These are phyloP conservation scores for Hydrocynus forskahlii DNA, from an alignment of 2,797 vertebrate genomes.

Conservation along the genomic window DNA sequence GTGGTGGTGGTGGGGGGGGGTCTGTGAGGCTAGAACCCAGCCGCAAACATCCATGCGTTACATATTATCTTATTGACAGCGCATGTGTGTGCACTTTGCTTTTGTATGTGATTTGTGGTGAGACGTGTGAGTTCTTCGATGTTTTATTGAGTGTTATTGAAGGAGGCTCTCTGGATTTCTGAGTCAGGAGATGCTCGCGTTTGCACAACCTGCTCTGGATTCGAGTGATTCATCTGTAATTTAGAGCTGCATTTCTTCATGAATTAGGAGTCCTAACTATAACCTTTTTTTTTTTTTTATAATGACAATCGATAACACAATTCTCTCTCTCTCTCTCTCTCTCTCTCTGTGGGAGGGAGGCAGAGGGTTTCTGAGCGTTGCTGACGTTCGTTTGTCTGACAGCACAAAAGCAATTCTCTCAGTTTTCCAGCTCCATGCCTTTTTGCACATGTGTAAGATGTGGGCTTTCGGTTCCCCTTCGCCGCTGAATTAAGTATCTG, in stretches of 20 bases:
- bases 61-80: slow-evolving; percentile 61
- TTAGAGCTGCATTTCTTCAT: slow-evolving; percentile 55
- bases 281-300: slow-evolving; percentile 7
- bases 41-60: neutral
- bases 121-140: slow-evolving; percentile 71
- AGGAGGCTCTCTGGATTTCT: slow-evolving; percentile 69
- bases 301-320: slow-evolving; percentile 6
- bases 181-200: slow-evolving; percentile 57
- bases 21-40: neutral
- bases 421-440: neutral
- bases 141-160: slow-evolving; percentile 82
- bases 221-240: slow-evolving; percentile 20
- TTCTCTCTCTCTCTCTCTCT: neutral
- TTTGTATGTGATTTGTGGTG: too few relatives aligned
- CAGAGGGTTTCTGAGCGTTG: neutral
- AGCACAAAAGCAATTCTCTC: neutral
- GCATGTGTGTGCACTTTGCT: slow-evolving; percentile 9
- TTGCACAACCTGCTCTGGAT: slow-evolving; percentile 64
- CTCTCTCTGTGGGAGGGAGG: neutral
- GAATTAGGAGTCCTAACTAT: slow-evolving; percentile 4
- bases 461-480: neutral
- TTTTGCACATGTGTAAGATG: neutral
- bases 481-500: slow-evolving; percentile 25
- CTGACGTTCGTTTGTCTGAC: neutral
- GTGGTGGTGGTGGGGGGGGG: too few relatives aligned